phyloP scores from a whole-genome alignment of 2,888 invertebrate genomes.

The Pseudococcus viburni region DNA sequence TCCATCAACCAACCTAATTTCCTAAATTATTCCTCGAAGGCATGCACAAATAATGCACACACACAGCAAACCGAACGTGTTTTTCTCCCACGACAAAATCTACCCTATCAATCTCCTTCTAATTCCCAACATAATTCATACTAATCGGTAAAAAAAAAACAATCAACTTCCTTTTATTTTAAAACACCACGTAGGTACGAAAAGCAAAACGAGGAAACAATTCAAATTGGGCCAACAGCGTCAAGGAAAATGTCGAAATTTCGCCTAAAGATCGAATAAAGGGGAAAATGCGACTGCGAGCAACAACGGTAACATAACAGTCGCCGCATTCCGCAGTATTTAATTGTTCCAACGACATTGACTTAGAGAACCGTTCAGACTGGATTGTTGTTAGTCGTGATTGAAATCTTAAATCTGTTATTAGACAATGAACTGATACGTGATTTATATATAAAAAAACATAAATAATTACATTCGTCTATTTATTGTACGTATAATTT shows the following conservation, averaged over 20 bases:
- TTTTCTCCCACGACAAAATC: not conserved
- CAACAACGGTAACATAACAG: not conserved
- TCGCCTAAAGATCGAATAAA: constrained; percentile 43
- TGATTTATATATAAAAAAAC: constrained; percentile 36
- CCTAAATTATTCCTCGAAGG: no score
- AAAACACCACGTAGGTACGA: not conserved
- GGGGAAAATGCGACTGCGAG: not conserved
- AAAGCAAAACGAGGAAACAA: constrained; percentile 15
- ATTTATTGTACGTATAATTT: constrained; percentile 34
- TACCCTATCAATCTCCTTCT: not conserved
- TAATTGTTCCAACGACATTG: constrained; percentile 47
- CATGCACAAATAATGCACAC: no score
- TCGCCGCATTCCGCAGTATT: constrained; percentile 6
- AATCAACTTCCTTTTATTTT: not conserved
- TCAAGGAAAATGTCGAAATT: constrained; percentile 53
- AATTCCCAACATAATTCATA: not conserved
- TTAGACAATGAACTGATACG: constrained; percentile 43
- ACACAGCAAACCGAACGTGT: no score
- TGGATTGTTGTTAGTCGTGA: constrained; percentile 36
- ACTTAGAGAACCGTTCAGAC: constrained; percentile 34
- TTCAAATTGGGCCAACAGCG: not conserved
- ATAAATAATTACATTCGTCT: constrained; percentile 20
- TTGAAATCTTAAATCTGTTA: constrained; percentile 48
- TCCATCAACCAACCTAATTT: no score
- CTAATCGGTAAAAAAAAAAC: not conserved